Conservation (phyloP, 2,113 vertebrate species). For the Anoplopoma fimbria region DNA sequence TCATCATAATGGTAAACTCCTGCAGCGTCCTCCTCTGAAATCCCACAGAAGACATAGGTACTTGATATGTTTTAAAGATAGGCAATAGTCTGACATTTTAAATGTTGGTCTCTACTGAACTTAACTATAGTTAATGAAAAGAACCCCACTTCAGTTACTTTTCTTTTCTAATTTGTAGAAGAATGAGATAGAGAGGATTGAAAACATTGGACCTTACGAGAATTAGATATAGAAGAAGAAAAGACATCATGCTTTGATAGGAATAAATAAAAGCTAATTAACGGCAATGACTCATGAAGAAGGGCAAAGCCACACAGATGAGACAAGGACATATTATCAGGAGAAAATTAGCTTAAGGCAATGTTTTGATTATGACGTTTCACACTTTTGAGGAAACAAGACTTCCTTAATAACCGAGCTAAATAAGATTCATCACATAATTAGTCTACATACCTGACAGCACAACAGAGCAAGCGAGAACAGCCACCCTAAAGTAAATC, state of each 20-base stretch:
- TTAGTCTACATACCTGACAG: constrained; percentile 43
- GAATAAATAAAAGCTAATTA: constrained; percentile 15
- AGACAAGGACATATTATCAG: constrained; percentile 28
- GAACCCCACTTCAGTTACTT: background rate
- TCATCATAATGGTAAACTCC: constrained; percentile 63
- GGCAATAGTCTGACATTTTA: constrained; percentile 47
- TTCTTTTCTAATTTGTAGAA: background rate
- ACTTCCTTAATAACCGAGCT: constrained; percentile 35
- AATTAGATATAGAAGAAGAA: constrained; percentile 13
- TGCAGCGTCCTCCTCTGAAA: constrained; percentile 16
- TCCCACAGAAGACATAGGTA: constrained; percentile 26
- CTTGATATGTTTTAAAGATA: constrained; percentile 35
- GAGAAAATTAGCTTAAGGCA: constrained; percentile 56
- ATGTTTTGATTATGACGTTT: constrained; percentile 52
- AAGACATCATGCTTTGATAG: background rate
- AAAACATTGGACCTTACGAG: background rate
- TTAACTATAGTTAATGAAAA: background rate
- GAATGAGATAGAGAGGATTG: background rate
- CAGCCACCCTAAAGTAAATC: constrained; percentile 3
- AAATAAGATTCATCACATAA: constrained; percentile 52
- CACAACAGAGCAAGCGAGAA: constrained; percentile 28
- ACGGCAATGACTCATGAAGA: constrained; percentile 15
- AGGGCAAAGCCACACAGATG: constrained; percentile 5
- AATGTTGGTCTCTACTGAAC: constrained; percentile 29
- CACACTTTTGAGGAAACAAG: constrained; percentile 40